phyloP scores from a whole-genome alignment of 1,140 invertebrate species.

The Notospermus geniculatus region DNA sequence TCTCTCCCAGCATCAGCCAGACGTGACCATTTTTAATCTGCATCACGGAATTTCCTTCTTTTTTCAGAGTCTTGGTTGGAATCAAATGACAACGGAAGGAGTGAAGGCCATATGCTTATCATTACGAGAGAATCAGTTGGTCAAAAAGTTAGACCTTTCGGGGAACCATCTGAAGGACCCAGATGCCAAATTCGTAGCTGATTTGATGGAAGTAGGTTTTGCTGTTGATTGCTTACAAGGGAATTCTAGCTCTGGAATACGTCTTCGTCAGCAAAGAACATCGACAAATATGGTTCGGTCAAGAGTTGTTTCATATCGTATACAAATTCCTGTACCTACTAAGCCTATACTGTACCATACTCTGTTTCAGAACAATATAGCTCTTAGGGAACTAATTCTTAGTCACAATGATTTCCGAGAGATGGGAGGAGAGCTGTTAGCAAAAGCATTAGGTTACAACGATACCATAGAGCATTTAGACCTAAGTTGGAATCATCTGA shows the following conservation, averaged over 20 bases:
- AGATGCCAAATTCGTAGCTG: conserved; percentile 29
- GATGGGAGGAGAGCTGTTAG: conserved; percentile 32
- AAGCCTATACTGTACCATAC: too few species aligned
- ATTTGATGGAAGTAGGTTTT: conserved; percentile 33
- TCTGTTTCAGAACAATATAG: conserved; percentile 26
- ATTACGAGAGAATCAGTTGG: conserved; percentile 35
- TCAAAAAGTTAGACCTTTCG: conserved; percentile 36
- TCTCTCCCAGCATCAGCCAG: too few species aligned
- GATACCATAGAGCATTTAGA: conserved; percentile 39
- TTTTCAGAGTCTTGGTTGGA: conserved; percentile 39
- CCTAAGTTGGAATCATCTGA: conserved; percentile 45
- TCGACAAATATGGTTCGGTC: not conserved
- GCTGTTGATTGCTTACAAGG: not conserved
- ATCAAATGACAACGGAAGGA: conserved; percentile 39
- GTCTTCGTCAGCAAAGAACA: not conserved
- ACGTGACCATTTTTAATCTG: too few species aligned
- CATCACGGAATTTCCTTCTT: too few species aligned
- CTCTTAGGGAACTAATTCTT: conserved; percentile 25
- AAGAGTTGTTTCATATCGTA: not conserved
- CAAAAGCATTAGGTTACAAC: conserved; percentile 34
- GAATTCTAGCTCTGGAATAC: not conserved
- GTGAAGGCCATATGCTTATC: conserved; percentile 33
- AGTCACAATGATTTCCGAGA: conserved; percentile 36
- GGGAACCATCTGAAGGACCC: conserved; percentile 35
- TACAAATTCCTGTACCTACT: too few species aligned